Conservation (phyloP, 2,888 invertebrate species). For the Autographa gamma region DNA sequence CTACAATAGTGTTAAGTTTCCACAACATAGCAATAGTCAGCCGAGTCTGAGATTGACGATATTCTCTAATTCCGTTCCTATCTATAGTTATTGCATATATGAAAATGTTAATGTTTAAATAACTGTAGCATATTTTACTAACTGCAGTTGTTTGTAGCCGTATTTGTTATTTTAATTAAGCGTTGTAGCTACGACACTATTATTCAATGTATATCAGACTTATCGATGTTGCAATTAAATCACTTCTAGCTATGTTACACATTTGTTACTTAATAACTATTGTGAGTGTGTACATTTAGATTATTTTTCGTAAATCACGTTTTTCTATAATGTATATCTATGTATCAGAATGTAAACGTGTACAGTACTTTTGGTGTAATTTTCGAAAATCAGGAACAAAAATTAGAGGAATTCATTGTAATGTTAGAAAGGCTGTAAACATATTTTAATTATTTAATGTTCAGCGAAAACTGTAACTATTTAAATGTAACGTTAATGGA, state of each 20-base stretch:
- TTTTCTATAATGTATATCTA: slow-evolving; percentile 37
- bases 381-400: slow-evolving; percentile 41
- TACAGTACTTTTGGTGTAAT: slow-evolving; percentile 22
- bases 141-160: slow-evolving; percentile 16
- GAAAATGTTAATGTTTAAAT: slow-evolving; percentile 42
- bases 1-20: slow-evolving; percentile 45
- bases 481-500: slow-evolving; percentile 75
- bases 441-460: slow-evolving; percentile 60
- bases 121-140: slow-evolving; percentile 23
- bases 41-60: slow-evolving; percentile 20
- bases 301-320: slow-evolving; percentile 38
- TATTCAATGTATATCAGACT: slow-evolving; percentile 36
- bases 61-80: slow-evolving; percentile 42
- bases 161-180: slow-evolving; percentile 26
- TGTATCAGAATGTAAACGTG: slow-evolving; percentile 34
- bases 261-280: slow-evolving; percentile 27
- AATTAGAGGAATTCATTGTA: slow-evolving; percentile 45
- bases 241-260: slow-evolving; percentile 41
- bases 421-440: slow-evolving; percentile 51
- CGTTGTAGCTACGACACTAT: slow-evolving; percentile 33
- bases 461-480: slow-evolving; percentile 63
- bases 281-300: slow-evolving; percentile 44
- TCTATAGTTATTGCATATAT: slow-evolving; percentile 35
- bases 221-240: slow-evolving; percentile 38
- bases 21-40: slow-evolving; percentile 29